These are phyloP conservation scores for Bimastos eiseni DNA, from an alignment of 2,888 invertebrate species.

Conservation along the genomic window DNA sequence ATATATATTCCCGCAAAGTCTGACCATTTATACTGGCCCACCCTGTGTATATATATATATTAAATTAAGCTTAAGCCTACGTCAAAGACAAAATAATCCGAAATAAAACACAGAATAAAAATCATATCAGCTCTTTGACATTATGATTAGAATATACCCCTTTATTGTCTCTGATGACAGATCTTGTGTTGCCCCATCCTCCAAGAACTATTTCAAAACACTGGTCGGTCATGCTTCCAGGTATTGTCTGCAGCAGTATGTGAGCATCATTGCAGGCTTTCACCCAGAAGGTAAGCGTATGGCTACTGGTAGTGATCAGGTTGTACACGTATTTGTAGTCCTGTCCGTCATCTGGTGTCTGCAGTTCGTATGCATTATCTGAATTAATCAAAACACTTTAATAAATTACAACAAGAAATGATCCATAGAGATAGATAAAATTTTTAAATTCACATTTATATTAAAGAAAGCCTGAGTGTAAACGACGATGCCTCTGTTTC, in stretches of 20 bases:
- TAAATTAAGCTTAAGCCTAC: too few relatives aligned
- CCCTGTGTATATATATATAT: too few relatives aligned
- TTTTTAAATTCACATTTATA: background rate
- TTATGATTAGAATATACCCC: background rate
- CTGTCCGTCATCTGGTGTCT: conserved; percentile 23
- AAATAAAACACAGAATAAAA: background rate
- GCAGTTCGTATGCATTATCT: conserved; percentile 5
- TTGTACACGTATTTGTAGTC: conserved; percentile 22
- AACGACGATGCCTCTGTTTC: background rate
- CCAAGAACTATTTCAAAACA: conserved; percentile 31
- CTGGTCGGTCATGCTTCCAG: background rate
- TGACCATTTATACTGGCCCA: too few relatives aligned
- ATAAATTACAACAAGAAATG: background rate
- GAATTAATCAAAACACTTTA: background rate
- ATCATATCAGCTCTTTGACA: background rate
- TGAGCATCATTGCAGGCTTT: conserved; percentile 33
- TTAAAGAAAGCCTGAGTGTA: background rate
- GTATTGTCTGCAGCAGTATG: conserved; percentile 23
- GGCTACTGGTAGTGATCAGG: conserved; percentile 15
- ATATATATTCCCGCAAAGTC: too few relatives aligned
- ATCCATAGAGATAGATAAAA: background rate
- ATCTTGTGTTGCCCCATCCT: conserved; percentile 28
- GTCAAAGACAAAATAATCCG: background rate
- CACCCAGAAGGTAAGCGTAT: conserved; percentile 26
- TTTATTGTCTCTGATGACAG: conserved; percentile 13